Base-by-base conservation (phyloP, 2,888 invertebrate genomes). In the Chalcosyrphus nemorum region DNA sequence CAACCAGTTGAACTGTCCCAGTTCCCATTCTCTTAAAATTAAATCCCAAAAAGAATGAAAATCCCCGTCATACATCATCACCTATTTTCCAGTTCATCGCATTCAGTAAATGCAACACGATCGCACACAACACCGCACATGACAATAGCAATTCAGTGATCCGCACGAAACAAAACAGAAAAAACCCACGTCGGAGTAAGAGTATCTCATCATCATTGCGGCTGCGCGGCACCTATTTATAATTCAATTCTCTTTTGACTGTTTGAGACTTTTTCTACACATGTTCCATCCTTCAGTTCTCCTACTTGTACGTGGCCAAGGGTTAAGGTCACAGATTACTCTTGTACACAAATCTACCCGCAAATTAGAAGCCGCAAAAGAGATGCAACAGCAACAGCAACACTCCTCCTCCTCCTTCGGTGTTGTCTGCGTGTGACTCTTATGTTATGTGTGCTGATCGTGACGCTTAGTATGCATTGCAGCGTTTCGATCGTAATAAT, bases 321-420 rank as follows among this genome's bases (percentile, higher is more conserved):
- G 81, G 75, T 76, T 76, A 71, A 76, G 81, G 81, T 76, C 57
- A 57, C 43, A 75, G 70, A 81, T 81, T 81, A 71, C 38, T 70
- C 57, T 35, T 70, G 35, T 65, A 57, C 63, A 81, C 75, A 81
- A 68, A 47, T 19, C 61, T 56, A 15, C 45, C 75, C 13, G n/a
- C n/a, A 75, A 81, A 81, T 70, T 70, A 76, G 70, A 76, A 65
- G 76, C 81, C 81, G 70, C 81, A 72, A 59, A 72, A 52, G 13
- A 57, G 29, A 35, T 32, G 19, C 61, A 21, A 38, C 32, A n/a
- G n/a, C n/a, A n/a, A n/a, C n/a, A n/a, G n/a, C n/a, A n/a, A n/a
- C n/a, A n/a, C n/a, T n/a, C n/a, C n/a, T n/a, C n/a, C n/a, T n/a
- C n/a, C n/a, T n/a, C n/a, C n/a, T n/a, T n/a, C n/a, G n/a, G n/a